These are phyloP conservation scores for Phalacrocorax pelagicus DNA, from an alignment of 2,113 vertebrate genomes.

Conservation along the genomic window DNA sequence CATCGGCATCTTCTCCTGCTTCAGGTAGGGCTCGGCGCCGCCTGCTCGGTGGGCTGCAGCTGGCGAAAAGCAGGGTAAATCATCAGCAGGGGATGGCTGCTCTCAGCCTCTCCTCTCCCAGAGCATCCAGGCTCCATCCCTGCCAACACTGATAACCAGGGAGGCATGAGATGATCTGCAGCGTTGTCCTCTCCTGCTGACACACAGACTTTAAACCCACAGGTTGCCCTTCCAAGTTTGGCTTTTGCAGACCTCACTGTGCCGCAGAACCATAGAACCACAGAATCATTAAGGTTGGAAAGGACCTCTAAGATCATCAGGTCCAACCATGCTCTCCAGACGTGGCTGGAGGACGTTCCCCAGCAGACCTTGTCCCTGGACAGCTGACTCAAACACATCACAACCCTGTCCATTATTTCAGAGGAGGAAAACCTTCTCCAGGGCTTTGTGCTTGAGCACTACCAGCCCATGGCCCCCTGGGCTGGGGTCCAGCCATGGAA, in stretches of 20 bases:
- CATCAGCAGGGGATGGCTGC: background rate
- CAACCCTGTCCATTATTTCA: background rate
- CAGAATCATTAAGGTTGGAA: too few relatives aligned
- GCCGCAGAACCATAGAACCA: background rate
- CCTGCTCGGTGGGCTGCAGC: background rate
- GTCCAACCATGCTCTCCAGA: background rate
- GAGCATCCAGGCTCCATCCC: background rate
- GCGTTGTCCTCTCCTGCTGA: background rate
- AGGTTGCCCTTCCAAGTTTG: background rate
- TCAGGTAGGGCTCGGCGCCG: slow-evolving; percentile 23
- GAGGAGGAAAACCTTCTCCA: background rate
- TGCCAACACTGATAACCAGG: background rate
- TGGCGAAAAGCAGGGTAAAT: background rate
- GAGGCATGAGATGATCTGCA: background rate
- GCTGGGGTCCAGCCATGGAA: background rate
- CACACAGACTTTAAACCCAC: background rate
- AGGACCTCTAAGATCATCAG: too few relatives aligned
- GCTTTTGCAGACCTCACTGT: background rate
- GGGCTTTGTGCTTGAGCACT: background rate
- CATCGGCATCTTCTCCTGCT: slow-evolving; percentile 60
- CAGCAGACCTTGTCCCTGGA: background rate
- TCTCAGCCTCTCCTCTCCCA: background rate
- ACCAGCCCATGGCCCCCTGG: too few relatives aligned
- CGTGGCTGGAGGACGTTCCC: background rate
- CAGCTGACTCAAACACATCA: background rate